Percentiles rank a stretch among this genome's conserved stretches.
These are phyloP conservation scores for Cylindroiulus punctatus DNA, from an alignment of 2,888 invertebrate genomes.

Conservation along the genomic window DNA sequence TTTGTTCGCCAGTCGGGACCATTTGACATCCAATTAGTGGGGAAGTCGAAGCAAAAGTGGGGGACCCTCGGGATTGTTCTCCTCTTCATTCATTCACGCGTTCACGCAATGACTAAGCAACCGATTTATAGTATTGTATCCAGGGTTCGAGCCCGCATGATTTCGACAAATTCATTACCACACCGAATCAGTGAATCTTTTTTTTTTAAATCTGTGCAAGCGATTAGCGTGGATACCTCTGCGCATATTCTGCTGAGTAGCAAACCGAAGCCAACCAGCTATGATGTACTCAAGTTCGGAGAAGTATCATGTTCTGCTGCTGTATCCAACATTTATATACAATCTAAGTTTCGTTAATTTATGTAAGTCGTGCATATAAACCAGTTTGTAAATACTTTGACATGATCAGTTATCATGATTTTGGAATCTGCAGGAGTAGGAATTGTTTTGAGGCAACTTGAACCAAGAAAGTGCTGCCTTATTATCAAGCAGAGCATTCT, in stretches of 20 bases:
- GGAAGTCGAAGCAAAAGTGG: constrained; percentile 24
- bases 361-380: too few species aligned
- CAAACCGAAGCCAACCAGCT: background rate
- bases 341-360: too few species aligned
- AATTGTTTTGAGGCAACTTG: too few species aligned
- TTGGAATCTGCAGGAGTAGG: too few species aligned
- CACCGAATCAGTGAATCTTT: background rate
- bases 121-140: constrained; percentile 17
- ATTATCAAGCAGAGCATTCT: too few species aligned
- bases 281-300: background rate
- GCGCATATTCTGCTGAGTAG: background rate
- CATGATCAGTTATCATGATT: too few species aligned
- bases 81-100: constrained; percentile 7
- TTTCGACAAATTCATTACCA: background rate
- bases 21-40: constrained; percentile 53
- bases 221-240: background rate
- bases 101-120: constrained; percentile 43
- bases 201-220: background rate
- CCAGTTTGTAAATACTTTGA: too few species aligned
- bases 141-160: background rate
- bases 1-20: constrained; percentile 48
- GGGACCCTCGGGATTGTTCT: constrained; percentile 44
- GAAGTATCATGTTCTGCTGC: too few species aligned
- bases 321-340: too few species aligned
- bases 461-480: too few species aligned